phyloP scores from a whole-genome alignment of 1,140 invertebrate genomes.

The Maniola jurtina region DNA sequence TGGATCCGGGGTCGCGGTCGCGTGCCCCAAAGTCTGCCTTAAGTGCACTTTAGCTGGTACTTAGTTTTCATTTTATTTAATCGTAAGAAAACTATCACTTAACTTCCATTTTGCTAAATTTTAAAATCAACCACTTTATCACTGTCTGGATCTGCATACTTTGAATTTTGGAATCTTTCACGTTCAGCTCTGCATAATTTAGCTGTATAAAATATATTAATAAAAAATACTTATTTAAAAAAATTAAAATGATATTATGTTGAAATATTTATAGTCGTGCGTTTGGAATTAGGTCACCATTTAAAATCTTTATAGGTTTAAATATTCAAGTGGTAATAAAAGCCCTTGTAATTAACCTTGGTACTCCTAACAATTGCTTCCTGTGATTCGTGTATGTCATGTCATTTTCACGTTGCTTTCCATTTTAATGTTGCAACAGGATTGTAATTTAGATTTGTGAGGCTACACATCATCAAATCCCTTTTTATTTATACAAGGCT shows the following conservation, averaged over 20 bases:
- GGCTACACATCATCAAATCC: not conserved
- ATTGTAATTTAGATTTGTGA: not conserved
- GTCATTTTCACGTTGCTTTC: slow-evolving; percentile 55
- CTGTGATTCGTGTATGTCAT: slow-evolving; percentile 42
- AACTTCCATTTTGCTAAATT: not conserved
- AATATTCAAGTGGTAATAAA: slow-evolving; percentile 61
- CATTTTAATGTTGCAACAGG: slow-evolving; percentile 22
- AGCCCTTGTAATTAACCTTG: slow-evolving; percentile 35
- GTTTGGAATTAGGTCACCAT: not conserved
- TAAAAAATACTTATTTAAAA: not conserved
- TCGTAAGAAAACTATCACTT: not conserved
- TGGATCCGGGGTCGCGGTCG: too few relatives aligned
- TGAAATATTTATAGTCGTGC: too few relatives aligned
- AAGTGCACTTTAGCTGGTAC: not conserved
- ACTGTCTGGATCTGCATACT: not conserved
- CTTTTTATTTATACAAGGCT: too few relatives aligned
- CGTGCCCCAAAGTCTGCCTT: too few relatives aligned
- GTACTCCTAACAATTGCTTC: slow-evolving; percentile 54
- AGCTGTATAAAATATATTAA: not conserved
- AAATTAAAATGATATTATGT: not conserved
- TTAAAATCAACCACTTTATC: not conserved
- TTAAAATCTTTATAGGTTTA: slow-evolving; percentile 13
- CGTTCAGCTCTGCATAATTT: not conserved
- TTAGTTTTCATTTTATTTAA: not conserved
- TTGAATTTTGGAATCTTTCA: not conserved